Percentiles rank a stretch among this genome's conserved stretches.
These are phyloP conservation scores for Microctenopoma stevenorrisi DNA, from an alignment of 2,797 vertebrate genomes.

Conservation along the genomic window DNA sequence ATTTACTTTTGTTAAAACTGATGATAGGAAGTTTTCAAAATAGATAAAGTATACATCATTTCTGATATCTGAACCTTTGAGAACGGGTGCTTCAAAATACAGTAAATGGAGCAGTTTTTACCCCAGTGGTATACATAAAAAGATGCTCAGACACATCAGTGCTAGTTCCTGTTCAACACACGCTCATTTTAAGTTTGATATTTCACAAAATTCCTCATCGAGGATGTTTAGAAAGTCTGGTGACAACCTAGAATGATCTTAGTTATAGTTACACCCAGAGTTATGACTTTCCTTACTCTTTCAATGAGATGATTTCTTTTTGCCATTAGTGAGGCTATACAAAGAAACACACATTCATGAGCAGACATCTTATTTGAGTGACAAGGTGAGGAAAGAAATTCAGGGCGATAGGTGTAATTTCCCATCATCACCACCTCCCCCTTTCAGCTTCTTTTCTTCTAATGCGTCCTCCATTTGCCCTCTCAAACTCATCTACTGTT, in stretches of 20 bases:
- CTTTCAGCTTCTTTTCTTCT: constrained; percentile 38
- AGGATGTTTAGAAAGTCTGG: constrained; percentile 13
- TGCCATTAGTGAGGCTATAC: constrained; percentile 49
- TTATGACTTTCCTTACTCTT: constrained; percentile 17
- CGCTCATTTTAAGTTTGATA: constrained; percentile 46
- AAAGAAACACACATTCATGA: constrained; percentile 21
- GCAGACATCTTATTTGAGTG: constrained; percentile 31
- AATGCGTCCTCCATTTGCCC: constrained; percentile 41
- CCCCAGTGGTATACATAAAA: neutral
- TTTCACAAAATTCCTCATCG: constrained; percentile 49
- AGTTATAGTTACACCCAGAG: neutral
- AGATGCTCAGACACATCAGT: neutral
- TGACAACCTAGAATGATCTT: neutral
- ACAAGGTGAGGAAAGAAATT: constrained; percentile 47
- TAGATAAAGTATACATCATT: neutral
- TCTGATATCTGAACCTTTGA: neutral
- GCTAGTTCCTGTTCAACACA: constrained; percentile 18
- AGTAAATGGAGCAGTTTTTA: neutral
- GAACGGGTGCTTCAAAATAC: neutral
- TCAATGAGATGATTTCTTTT: constrained; percentile 41
- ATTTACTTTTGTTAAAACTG: neutral
- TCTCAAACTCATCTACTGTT: constrained; percentile 10
- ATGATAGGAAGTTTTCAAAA: neutral
- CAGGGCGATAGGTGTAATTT: constrained; percentile 60
- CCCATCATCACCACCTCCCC: constrained; percentile 53